Percentiles rank a stretch among this genome's conserved stretches.
These are phyloP conservation scores for Eira barbara DNA, from an alignment of 2,113 vertebrate genomes.

Conservation along the genomic window DNA sequence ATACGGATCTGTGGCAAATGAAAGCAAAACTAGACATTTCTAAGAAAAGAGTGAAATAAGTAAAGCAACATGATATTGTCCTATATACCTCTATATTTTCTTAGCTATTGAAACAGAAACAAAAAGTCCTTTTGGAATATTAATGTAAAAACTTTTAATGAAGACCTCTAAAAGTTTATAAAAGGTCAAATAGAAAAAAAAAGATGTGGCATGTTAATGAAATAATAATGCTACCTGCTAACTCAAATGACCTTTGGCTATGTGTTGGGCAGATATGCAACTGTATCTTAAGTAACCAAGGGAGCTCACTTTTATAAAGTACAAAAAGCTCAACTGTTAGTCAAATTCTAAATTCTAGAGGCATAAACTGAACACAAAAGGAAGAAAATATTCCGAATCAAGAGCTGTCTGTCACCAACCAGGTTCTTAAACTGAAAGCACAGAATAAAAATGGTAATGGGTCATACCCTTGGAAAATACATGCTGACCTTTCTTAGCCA, in stretches of 20 bases:
- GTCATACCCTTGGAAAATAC: conserved; percentile 47
- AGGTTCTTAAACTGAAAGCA: conserved; percentile 41
- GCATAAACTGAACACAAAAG: conserved; percentile 29
- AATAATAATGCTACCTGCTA: neutral
- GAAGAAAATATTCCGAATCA: conserved; percentile 32
- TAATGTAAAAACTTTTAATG: conserved; percentile 41
- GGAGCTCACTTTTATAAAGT: conserved; percentile 29
- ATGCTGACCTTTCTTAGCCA: conserved; percentile 33
- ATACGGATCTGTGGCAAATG: neutral
- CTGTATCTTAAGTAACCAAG: neutral
- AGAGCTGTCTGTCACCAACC: conserved; percentile 21
- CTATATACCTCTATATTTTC: neutral
- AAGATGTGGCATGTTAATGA: neutral
- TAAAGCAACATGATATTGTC: conserved; percentile 28
- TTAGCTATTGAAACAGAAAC: neutral
- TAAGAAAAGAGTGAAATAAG: conserved; percentile 28
- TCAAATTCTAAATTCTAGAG: conserved; percentile 20
- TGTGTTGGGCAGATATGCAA: conserved; percentile 15
- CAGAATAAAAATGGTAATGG: conserved; percentile 1
- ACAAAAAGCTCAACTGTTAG: conserved; percentile 37
- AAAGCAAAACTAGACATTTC: conserved; percentile 53
- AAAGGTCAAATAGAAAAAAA: conserved; percentile 29
- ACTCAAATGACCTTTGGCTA: neutral
- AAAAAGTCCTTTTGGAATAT: neutral
- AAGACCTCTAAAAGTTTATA: conserved; percentile 37